Base-by-base conservation (phyloP, 2,888 invertebrate genomes). In the Melanophora roralis region DNA sequence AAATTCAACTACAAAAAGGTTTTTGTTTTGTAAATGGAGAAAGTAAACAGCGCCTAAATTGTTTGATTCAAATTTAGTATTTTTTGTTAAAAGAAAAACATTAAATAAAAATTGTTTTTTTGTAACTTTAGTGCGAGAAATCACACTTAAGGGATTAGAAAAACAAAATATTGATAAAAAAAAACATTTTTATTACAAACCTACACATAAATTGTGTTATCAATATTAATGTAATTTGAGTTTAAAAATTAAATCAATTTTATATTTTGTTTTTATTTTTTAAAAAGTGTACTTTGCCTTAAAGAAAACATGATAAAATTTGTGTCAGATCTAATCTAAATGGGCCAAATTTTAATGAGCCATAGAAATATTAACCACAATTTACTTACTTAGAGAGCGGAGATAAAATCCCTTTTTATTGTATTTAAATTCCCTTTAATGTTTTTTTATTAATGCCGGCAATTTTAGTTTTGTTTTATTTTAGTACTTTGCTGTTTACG, bases 31-130 rank as follows among this genome's bases (percentile, higher is more conserved):
- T 53, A n/a, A 40, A 55, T 19, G 27, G 32, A 45, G 21, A 19
- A 21, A 21, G 19, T n/a, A 23, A 34, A 53, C 16, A 53, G 53
- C 53, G 53, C 34, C 53, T 53, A 34, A 3, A 16, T 45, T 45
- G 45, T 45, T 57, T 57, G 14, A 57, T 59, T 69, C 49, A 38
- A 59, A 69, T 16, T 47, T 11, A 40, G 9, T 68, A 34, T 53
- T 21, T 34, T 27, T n/a, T 3, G 27, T 27, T 27, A 12, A 23
- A 23, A 51, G 21, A 51, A n/a, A 51, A 7, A 27, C 14, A 32
- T 32, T 40, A 43, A n/a, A 53, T 43, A 14, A 14, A 65, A 14
- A n/a, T 36, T 12, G 8, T 7, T 5, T n/a, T 51, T 51, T 23
- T 45, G 43, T 51, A 8, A 51, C n/a, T n/a, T 27, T 27, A 51